Evolutionary conservation across 2,113 vertebrate genomes (phyloP), one percentile per base, ranked within the genome.

Genomic region (Paraplagusia blochii): DNA sequence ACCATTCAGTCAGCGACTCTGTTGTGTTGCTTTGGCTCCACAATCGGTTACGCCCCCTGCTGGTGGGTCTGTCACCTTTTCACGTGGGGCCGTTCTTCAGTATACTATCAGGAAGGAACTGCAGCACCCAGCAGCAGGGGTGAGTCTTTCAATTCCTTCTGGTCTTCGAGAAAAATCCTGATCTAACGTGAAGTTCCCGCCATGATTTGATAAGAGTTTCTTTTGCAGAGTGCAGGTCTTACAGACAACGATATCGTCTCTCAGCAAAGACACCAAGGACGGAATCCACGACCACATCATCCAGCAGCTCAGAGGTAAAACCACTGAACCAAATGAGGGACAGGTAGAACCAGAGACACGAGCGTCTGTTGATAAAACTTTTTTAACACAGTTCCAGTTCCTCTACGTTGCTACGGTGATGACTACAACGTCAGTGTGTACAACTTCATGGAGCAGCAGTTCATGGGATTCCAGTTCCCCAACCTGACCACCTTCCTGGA

Each of bases 401-500:
- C 82, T 9, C 73, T 90, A 8, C 80, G 55, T 2, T 92, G 90
- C 77, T 90, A 89, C 15, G 53, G 36, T 0, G 1, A 71, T 57
- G 60, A 61, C 69, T 61, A 53, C 53, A 83, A 66, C 66, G 34
- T 44, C n/a, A 90, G 87, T 55, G 90, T 79, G 74, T 89, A 87
- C 39, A 9, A 2, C 1, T 92, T 87, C 78, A 48, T 91, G 38
- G n/a, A 69, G 40, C 18, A 51, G 1, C 69, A 74, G 0, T 90
- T 91, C 79, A n/a, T 87, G 76, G 79, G 64, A 1, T 91, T 90
- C 72, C 74, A 78, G 73, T 88, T 91, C 63, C 90, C 90, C 19
- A 67, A 84, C 64, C 59, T 92, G 70, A 85, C 82, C 17, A 50
- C 72, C 39, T 76, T 90, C 77, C 17, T 91, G 66, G 82, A 68